Percentiles rank a stretch among this genome's conserved stretches.
phyloP scores from a whole-genome alignment of 2,797 vertebrate species.

The Somateria mollissima region DNA sequence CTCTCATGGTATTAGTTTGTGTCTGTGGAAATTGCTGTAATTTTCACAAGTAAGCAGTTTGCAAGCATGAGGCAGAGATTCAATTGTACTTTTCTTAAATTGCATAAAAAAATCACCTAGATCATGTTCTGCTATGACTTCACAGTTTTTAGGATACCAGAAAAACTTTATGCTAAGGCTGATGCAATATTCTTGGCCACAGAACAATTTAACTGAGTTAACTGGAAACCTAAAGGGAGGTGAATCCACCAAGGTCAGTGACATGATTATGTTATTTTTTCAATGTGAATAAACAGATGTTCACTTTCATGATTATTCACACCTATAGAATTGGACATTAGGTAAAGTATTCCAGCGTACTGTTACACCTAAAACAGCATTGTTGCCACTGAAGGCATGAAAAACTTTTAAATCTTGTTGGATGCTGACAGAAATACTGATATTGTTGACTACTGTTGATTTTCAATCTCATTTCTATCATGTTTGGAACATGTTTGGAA shows the following conservation, averaged over 20 bases:
- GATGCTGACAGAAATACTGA: not conserved
- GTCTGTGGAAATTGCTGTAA: conserved; percentile 22
- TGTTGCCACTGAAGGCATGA: not conserved
- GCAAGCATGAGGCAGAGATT: conserved; percentile 18
- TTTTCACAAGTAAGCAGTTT: conserved; percentile 63
- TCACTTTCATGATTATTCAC: conserved; percentile 50
- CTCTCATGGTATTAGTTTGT: conserved; percentile 5
- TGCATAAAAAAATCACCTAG: not conserved
- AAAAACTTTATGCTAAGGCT: conserved; percentile 28
- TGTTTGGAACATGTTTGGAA: not conserved
- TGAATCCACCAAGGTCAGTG: conserved; percentile 50
- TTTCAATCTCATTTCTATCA: not conserved
- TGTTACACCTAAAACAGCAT: not conserved
- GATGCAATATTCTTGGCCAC: conserved; percentile 42
- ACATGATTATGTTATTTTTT: conserved; percentile 34
- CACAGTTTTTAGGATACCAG: conserved; percentile 24
- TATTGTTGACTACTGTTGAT: not conserved
- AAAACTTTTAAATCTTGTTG: not conserved
- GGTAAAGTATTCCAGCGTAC: not conserved
- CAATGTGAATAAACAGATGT: conserved; percentile 50
- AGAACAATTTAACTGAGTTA: conserved; percentile 30
- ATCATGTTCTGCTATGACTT: conserved; percentile 39
- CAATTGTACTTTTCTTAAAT: conserved; percentile 33
- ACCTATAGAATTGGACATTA: conserved; percentile 29
- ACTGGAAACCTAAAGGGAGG: conserved; percentile 44